Base-by-base conservation (phyloP, 1,140 invertebrate genomes). In the Parasteatoda tepidariorum region DNA sequence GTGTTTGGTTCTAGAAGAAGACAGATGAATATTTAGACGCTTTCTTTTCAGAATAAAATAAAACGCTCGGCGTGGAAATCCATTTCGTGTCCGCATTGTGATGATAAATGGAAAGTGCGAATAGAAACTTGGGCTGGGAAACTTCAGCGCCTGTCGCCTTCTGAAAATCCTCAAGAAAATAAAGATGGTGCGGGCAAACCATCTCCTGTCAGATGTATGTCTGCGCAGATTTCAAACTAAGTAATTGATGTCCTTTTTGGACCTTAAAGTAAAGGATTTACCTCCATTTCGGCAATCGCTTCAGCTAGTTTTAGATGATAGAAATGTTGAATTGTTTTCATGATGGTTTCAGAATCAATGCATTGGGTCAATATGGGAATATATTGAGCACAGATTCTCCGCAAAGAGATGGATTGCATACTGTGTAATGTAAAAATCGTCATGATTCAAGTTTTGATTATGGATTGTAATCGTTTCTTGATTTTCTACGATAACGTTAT, bases 181-280 rank as follows among this genome's bases (percentile, higher is more conserved):
- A 57, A 74, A 38, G 31, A 61, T 15, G 71, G 31, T 61, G 55
- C 31, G 30, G 26, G 24, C 54, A 24, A 48, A 9, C 55, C n/a
- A 61, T 74, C 28, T 15, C 55, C 33, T 74, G 71, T 74, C 71
- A 74, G 55, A 30, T 61, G 55, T 62, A 48, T 38, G 31, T 61
- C 55, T 74, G 54, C 22, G 55, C 71, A 74, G 55, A 74, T 74
- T 74, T 38, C 57, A 74, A 74, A 74, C 55, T 55, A 26, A 74
- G 55, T 74, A 74, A 74, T 74, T 74, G 71, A 74, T 74, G 71
- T 74, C 55, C 15, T 55, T 59, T 34, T 26, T 41, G 71, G 71
- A 41, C 57, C 30, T 7, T 38, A 38, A 30, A 74, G 24, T 34
- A 74, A 74, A 61, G 33, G 57, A 61, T 48, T 48, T 48, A 13